A percentile compares a stretch with the other conserved stretches of the same genome.
These are phyloP conservation scores for Tetragnatha montana DNA, from an alignment of 2,888 invertebrate genomes.

Conservation along the genomic window DNA sequence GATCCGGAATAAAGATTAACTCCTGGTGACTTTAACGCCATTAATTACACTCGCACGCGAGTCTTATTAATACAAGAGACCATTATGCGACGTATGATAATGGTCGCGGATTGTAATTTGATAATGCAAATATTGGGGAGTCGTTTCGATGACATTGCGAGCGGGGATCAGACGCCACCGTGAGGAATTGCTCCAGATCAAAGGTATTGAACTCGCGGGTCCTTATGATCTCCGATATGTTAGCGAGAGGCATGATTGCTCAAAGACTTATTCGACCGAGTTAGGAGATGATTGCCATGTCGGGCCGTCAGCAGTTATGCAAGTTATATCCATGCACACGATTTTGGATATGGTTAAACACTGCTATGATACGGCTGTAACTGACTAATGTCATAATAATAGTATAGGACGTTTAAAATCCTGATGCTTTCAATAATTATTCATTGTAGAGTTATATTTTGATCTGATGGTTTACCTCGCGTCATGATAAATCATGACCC, in stretches of 20 bases:
- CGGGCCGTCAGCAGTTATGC: neutral
- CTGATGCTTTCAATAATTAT: too few relatives aligned
- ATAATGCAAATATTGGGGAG: slow-evolving; percentile 58
- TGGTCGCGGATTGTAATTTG: slow-evolving; percentile 52
- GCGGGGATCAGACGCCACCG: neutral
- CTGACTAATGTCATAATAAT: too few relatives aligned
- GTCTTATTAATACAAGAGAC: slow-evolving; percentile 55
- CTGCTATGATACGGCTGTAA: too few relatives aligned
- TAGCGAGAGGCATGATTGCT: slow-evolving; percentile 17
- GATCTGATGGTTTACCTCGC: too few relatives aligned
- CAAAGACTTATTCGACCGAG: slow-evolving; percentile 13
- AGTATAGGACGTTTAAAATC: too few relatives aligned
- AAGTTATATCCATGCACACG: too few relatives aligned
- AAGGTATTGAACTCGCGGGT: slow-evolving; percentile 41
- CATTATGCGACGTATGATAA: slow-evolving; percentile 59
- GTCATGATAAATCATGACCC: too few relatives aligned
- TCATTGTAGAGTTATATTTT: too few relatives aligned
- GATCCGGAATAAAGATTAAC: slow-evolving; percentile 42
- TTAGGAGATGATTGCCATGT: neutral
- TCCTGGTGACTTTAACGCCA: slow-evolving; percentile 44
- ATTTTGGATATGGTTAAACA: too few relatives aligned
- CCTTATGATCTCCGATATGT: slow-evolving; percentile 30
- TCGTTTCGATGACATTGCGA: slow-evolving; percentile 31
- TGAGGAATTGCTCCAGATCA: slow-evolving; percentile 46
- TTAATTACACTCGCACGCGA: slow-evolving; percentile 42